A percentile compares a stretch with the other conserved stretches of the same genome.
Evolutionary conservation across 2,113 vertebrate genomes (phyloP).

Genomic region (Corythaixoides concolor): DNA sequence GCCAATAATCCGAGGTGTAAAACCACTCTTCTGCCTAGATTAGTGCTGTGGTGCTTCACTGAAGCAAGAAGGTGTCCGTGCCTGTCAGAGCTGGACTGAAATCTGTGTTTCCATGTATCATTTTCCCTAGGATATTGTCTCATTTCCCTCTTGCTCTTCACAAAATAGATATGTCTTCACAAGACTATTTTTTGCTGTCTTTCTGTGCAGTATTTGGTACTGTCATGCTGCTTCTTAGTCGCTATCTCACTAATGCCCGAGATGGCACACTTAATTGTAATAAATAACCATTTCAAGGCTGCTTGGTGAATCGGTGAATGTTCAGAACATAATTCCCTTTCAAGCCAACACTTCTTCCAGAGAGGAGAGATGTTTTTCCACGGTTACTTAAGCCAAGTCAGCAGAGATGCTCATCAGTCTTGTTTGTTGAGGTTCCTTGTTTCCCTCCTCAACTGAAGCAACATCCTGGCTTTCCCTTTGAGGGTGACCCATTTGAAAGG

Average conservation of each 20-base stretch:
- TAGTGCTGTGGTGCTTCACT: background rate
- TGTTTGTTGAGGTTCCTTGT: background rate
- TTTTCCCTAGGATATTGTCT: background rate
- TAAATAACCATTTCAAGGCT: background rate
- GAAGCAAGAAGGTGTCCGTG: background rate
- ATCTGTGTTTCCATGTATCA: background rate
- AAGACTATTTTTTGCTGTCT: background rate
- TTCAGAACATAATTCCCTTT: background rate
- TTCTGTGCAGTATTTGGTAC: background rate
- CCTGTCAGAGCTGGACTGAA: background rate
- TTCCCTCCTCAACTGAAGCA: fast-evolving
- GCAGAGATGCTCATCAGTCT: background rate
- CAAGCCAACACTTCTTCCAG: background rate
- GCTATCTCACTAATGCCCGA: background rate
- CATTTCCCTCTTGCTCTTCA: background rate
- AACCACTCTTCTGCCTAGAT: background rate
- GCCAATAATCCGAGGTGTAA: background rate
- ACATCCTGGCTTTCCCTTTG: background rate
- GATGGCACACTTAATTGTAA: background rate
- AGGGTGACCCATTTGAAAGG: background rate
- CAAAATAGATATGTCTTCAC: background rate
- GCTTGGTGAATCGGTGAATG: background rate
- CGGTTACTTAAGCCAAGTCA: background rate
- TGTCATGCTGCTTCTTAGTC: background rate
- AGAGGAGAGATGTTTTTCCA: background rate